These are phyloP conservation scores for Axis porcinus DNA, from an alignment of 2,113 vertebrate genomes.

Conservation along the genomic window DNA sequence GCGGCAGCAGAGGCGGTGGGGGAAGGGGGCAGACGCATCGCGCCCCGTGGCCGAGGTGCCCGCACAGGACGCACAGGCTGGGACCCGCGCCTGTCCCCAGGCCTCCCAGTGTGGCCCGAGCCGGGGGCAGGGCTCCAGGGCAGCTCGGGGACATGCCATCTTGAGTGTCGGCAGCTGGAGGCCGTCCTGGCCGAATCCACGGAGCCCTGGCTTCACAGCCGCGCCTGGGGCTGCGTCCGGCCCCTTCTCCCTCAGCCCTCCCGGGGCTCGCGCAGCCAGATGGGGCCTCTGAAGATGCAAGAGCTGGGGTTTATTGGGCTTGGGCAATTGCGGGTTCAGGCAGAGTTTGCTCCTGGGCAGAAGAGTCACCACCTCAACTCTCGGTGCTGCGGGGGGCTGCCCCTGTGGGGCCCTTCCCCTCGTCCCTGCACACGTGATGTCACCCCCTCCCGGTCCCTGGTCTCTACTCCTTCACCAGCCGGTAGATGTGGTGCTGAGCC, in stretches of 20 bases:
- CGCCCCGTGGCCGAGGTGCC: rapidly evolving
- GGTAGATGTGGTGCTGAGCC: conserved; percentile 96
- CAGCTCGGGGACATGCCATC: not conserved
- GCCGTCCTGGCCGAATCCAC: not conserved
- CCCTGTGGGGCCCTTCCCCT: conserved; percentile 22
- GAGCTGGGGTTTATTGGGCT: conserved; percentile 79
- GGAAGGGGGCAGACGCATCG: rapidly evolving
- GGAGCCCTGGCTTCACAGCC: not conserved
- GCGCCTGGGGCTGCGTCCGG: not conserved
- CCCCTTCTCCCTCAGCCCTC: not conserved
- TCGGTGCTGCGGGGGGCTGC: not conserved
- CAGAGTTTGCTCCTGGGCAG: conserved; percentile 30
- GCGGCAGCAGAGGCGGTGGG: not conserved
- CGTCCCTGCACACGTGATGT: conserved; percentile 52
- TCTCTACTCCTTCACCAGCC: conserved; percentile 93
- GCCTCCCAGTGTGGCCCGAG: not conserved
- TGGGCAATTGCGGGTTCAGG: conserved; percentile 60
- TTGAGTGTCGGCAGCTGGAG: not conserved
- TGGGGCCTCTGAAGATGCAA: conserved; percentile 77
- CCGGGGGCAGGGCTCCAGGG: not conserved
- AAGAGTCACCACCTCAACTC: not conserved
- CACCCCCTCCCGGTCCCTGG: conserved; percentile 54
- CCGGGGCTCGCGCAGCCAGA: conserved; percentile 66
- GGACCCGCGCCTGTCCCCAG: not conserved
- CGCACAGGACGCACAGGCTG: rapidly evolving